Evolutionary conservation across 2,888 invertebrate genomes (phyloP), one percentile per base, ranked within the genome.

Genomic region (Stictocephala bisonia): DNA sequence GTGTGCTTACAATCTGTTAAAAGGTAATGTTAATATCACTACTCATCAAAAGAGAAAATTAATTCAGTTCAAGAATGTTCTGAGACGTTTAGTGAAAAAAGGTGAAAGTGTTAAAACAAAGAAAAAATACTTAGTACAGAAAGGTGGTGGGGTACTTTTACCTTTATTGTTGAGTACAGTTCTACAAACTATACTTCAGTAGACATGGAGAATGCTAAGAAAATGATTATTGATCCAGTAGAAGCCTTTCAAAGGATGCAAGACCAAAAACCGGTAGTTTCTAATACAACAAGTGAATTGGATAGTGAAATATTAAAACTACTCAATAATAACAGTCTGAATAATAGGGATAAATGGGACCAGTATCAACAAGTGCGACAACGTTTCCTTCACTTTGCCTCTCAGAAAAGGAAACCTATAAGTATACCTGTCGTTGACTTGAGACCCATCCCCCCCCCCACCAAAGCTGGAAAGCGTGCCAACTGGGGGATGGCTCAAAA

Each of bases 351-450:
- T 31, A 58, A 58, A 20, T 58, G 56, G 56, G 27, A 15, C 15
- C 56, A 58, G 31, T 58, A 58, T 31, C 56, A 58, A 29, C 56
- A 58, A 27, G 56, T 58, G n/a, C 31, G 27, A 31, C 56, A 58
- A 31, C 24, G 56, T 6, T 58, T 26, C 27, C 27, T 58, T 31
- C 31, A 58, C n/a, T 58, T 58, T 58, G 2, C 56, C 1, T 3
- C 3, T 58, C 15, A 31, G 31, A 58, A 58, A n/a, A 58, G 56
- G 31, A 58, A 58, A 15, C 56, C 56, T 15, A 15, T 58, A 18
- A 2, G 31, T 1, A 27, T 58, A 13, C 56, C 56, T 24, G 27
- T 58, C n/a, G n/a, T n/a, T n/a, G n/a, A n/a, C n/a, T n/a, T n/a
- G n/a, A n/a, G n/a, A n/a, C n/a, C n/a, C n/a, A n/a, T n/a, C n/a